phyloP scores from a whole-genome alignment of 2,113 vertebrate genomes.

The Coptodon bakossiorum region DNA sequence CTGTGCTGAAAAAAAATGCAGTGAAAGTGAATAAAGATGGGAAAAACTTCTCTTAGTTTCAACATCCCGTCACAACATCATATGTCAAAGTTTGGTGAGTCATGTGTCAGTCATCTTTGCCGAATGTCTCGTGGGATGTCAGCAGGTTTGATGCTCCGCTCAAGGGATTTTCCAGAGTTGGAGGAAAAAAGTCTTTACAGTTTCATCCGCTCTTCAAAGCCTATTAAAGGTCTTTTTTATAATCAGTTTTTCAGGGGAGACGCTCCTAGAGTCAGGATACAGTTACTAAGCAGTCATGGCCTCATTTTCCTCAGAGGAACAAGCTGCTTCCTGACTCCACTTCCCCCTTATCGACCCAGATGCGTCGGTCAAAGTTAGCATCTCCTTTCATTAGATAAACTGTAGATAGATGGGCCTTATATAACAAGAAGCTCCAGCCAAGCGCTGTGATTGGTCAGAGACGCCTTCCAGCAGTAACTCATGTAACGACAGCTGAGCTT shows the following conservation, averaged over 20 bases:
- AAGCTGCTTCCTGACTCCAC: constrained; percentile 59
- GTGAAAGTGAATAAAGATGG: background rate
- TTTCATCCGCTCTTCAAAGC: background rate
- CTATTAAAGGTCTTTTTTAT: background rate
- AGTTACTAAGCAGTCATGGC: constrained; percentile 7
- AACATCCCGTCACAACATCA: background rate
- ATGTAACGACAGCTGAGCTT: background rate
- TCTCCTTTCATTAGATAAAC: background rate
- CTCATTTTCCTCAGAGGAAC: constrained; percentile 41
- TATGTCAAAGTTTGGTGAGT: background rate
- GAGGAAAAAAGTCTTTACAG: background rate
- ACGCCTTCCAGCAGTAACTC: background rate
- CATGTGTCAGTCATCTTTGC: background rate
- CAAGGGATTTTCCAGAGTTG: background rate
- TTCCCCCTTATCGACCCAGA: constrained; percentile 27
- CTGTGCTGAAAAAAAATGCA: background rate
- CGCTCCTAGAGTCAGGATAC: background rate
- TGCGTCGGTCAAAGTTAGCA: constrained; percentile 9
- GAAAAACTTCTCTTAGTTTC: background rate
- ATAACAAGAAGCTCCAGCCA: background rate
- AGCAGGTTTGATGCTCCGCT: background rate
- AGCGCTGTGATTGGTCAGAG: background rate
- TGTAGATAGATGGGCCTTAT: background rate
- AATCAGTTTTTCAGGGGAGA: background rate
- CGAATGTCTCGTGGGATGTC: background rate